phyloP scores from a whole-genome alignment of 2,113 vertebrate genomes.

The Pterocles gutturalis region DNA sequence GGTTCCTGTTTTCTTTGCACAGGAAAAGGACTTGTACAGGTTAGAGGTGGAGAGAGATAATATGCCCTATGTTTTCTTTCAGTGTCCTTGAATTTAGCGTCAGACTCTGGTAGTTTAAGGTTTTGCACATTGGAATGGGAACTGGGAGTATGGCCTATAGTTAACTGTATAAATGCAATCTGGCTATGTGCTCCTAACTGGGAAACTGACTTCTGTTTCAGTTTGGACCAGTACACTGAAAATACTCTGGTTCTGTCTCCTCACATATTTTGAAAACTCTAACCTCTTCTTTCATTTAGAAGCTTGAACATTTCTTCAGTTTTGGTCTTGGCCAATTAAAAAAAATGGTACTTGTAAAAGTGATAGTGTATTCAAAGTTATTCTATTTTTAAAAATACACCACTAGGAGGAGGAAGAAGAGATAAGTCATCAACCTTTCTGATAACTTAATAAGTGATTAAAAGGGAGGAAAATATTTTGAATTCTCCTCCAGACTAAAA shows the following conservation, averaged over 20 bases:
- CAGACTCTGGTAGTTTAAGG: background rate
- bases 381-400: background rate
- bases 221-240: background rate
- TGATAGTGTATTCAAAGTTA: background rate
- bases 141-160: background rate
- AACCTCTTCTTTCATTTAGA: background rate
- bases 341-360: rapidly evolving
- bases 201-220: background rate
- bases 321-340: background rate
- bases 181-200: background rate
- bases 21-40: background rate
- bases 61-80: background rate
- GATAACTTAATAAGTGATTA: background rate
- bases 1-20: background rate
- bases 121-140: background rate
- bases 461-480: background rate
- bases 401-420: background rate
- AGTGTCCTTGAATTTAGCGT: background rate
- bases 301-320: background rate
- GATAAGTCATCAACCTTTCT: background rate
- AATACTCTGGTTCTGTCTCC: background rate
- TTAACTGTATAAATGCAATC: background rate
- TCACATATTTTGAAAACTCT: background rate
- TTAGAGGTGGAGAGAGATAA: background rate
- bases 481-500: background rate